Evolutionary conservation across 2,797 vertebrate species (phyloP).

Genomic region (Pangasius krempfi): DNA sequence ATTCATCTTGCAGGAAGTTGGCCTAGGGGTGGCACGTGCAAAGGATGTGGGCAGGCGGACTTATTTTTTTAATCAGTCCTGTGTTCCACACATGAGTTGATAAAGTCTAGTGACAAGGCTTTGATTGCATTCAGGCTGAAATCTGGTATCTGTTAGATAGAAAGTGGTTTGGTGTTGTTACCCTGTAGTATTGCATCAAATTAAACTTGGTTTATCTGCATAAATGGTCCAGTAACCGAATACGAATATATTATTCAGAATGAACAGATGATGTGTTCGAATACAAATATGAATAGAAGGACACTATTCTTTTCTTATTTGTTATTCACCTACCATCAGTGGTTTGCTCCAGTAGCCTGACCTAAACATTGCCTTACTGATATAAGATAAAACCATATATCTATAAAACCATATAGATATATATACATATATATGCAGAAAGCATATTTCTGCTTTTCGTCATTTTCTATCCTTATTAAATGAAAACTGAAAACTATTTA

Average conservation of each 20-base stretch:
- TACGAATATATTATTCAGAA: not conserved
- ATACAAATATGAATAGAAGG: not conserved
- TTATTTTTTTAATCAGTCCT: conserved; percentile 29
- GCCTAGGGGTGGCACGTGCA: conserved; percentile 77
- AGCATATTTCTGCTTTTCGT: not conserved
- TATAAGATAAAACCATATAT: not conserved
- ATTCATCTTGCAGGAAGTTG: conserved; percentile 83
- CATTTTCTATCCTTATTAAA: not conserved
- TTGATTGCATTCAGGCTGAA: not conserved
- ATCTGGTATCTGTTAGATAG: not conserved
- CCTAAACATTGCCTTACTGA: not conserved
- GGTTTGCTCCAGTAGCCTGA: not conserved
- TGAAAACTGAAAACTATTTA: not conserved
- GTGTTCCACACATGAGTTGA: not conserved
- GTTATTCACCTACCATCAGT: not conserved
- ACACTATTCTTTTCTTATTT: not conserved
- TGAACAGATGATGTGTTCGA: not conserved
- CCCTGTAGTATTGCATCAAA: not conserved
- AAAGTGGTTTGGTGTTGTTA: not conserved
- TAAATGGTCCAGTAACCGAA: not conserved
- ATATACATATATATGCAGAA: no score
- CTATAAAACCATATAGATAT: not conserved
- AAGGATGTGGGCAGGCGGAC: conserved; percentile 63
- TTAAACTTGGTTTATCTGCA: not conserved
- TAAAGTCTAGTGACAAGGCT: not conserved